Evolutionary conservation across 2,797 vertebrate species (phyloP).

Genomic region (Gymnoscopelus braueri): DNA sequence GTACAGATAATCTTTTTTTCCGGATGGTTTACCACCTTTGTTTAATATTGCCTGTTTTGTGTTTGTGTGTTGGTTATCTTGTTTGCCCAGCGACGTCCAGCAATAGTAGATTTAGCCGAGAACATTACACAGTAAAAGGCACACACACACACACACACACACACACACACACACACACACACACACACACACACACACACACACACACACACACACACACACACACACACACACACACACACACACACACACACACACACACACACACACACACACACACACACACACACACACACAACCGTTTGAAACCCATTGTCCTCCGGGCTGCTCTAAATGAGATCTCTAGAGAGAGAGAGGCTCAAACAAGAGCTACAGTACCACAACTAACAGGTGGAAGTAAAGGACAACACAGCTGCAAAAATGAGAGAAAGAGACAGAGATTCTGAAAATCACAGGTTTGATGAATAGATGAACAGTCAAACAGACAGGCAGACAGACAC

Average conservation of each 20-base stretch:
- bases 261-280: too few species aligned
- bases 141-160: conserved; percentile 23
- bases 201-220: conserved; percentile 15
- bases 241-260: conserved; percentile 5
- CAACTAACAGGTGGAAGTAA: conserved; percentile 40
- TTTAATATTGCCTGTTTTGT: too few species aligned
- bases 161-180: too few species aligned
- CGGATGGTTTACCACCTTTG: too few species aligned
- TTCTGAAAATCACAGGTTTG: conserved; percentile 18
- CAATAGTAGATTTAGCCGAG: too few species aligned
- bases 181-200: background rate
- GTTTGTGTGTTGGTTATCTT: too few species aligned
- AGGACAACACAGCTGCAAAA: conserved; percentile 5
- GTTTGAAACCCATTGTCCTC: conserved; percentile 66
- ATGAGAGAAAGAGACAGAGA: conserved; percentile 1
- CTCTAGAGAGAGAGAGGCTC: conserved; percentile 53
- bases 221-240: conserved; percentile 7
- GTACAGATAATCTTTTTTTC: too few species aligned
- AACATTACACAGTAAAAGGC: background rate
- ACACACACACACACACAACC: conserved; percentile 25
- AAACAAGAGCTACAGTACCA: conserved; percentile 26
- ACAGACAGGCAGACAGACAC: background rate
- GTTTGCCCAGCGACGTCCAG: too few species aligned
- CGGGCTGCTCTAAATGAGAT: conserved; percentile 65
- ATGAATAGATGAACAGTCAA: background rate